Conservation (phyloP, 2,888 invertebrate genomes). For the Tricholauxania praeusta region DNA sequence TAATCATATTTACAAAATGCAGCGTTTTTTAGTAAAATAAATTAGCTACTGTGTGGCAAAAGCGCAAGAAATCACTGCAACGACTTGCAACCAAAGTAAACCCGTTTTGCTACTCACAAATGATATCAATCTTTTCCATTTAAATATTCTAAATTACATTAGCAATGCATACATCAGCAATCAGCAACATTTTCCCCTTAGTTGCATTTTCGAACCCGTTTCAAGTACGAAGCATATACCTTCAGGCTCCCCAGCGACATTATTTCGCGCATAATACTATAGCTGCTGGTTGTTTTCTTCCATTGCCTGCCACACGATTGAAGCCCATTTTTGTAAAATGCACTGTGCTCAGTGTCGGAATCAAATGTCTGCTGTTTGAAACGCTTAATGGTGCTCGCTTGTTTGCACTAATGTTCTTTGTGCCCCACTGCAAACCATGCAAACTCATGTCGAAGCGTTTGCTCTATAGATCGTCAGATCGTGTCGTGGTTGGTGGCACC, state of each 20-base stretch:
- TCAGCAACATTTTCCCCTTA: slow-evolving; percentile 14
- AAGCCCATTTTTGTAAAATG: slow-evolving; percentile 53
- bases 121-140: slow-evolving; percentile 47
- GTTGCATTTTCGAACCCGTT: neutral
- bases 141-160: slow-evolving; percentile 53
- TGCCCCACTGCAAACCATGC: neutral
- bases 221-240: neutral
- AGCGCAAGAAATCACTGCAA: slow-evolving; percentile 48
- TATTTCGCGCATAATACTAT: slow-evolving; percentile 12
- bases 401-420: slow-evolving; percentile 7
- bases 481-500: slow-evolving; percentile 59
- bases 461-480: slow-evolving; percentile 42
- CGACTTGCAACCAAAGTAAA: slow-evolving; percentile 47
- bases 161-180: slow-evolving; percentile 41
- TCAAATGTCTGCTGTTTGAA: slow-evolving; percentile 39
- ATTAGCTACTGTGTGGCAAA: neutral
- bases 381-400: slow-evolving; percentile 24
- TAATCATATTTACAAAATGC: neutral
- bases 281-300: slow-evolving; percentile 37
- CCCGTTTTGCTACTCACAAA: neutral
- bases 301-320: slow-evolving; percentile 49
- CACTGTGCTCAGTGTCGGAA: slow-evolving; percentile 44
- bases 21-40: neutral
- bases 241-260: slow-evolving; percentile 12
- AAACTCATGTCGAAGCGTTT: slow-evolving; percentile 17